These are phyloP conservation scores for Eremophila alpestris DNA, from an alignment of 2,797 vertebrate species.

Conservation along the genomic window DNA sequence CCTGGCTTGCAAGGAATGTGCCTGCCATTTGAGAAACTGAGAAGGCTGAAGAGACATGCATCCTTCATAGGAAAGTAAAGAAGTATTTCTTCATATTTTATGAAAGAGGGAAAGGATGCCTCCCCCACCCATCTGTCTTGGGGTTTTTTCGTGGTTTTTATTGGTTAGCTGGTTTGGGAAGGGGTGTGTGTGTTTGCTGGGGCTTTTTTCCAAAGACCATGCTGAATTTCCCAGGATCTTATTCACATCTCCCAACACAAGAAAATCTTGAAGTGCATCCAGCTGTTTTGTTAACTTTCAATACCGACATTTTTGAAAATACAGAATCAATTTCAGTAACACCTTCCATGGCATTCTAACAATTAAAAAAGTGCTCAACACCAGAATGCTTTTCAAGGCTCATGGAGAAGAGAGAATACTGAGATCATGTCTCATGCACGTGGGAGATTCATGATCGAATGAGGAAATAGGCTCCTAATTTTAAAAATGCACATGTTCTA, in stretches of 20 bases:
- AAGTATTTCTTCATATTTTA: not conserved
- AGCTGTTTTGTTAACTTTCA: not conserved
- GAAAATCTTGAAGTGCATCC: not conserved
- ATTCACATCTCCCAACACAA: not conserved
- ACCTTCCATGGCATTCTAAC: not conserved
- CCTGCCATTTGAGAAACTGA: not conserved
- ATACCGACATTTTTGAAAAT: not conserved
- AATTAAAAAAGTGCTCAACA: not conserved
- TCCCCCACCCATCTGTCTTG: not conserved
- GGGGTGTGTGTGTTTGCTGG: rapidly evolving
- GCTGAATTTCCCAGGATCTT: not conserved
- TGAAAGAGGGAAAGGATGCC: not conserved
- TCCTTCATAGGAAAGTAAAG: not conserved
- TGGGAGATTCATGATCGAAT: not conserved
- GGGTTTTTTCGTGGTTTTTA: not conserved
- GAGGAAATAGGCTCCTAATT: not conserved
- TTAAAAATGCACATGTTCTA: rapidly evolving
- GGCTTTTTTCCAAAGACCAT: not conserved
- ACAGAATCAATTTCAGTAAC: not conserved
- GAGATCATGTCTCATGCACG: not conserved
- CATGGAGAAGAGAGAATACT: not conserved
- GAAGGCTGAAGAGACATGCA: not conserved
- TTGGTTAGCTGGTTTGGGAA: not conserved
- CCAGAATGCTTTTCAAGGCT: not conserved
- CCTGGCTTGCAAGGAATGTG: constrained; percentile 21